Percentiles rank a stretch among this genome's conserved stretches.
Conservation (phyloP, 2,797 vertebrate species). For the Numenius phaeopus region DNA sequence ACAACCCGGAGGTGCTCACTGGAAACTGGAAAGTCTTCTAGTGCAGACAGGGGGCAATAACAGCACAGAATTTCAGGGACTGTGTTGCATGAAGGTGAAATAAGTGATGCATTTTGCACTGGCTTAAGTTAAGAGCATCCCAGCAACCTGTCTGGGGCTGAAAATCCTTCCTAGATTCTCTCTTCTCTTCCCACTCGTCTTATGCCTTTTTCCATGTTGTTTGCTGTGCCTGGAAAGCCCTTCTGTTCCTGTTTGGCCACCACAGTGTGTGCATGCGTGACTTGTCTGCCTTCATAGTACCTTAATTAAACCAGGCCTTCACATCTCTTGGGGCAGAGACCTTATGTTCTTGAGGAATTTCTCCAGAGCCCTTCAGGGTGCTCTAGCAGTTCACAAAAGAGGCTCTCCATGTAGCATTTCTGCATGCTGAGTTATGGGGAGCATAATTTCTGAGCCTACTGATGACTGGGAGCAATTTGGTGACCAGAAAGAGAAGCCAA, state of each 20-base stretch:
- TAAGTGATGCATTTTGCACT: neutral
- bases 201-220: neutral
- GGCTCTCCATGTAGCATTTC: neutral
- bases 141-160: neutral
- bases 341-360: neutral
- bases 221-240: neutral
- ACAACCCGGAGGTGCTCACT: neutral
- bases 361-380: neutral
- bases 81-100: neutral
- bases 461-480: neutral
- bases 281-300: neutral
- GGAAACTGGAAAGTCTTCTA: neutral
- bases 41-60: neutral
- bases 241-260: neutral
- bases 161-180: neutral
- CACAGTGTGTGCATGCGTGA: accelerated
- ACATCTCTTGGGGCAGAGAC: neutral
- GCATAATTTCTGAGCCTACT: neutral
- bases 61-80: neutral
- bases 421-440: neutral
- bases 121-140: neutral
- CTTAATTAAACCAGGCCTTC: neutral
- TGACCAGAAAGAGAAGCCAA: neutral
- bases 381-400: neutral
- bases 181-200: neutral